Percentiles rank a stretch among this genome's conserved stretches.
Conservation (phyloP, 2,113 vertebrate species). For the Lepisosteus osseus region DNA sequence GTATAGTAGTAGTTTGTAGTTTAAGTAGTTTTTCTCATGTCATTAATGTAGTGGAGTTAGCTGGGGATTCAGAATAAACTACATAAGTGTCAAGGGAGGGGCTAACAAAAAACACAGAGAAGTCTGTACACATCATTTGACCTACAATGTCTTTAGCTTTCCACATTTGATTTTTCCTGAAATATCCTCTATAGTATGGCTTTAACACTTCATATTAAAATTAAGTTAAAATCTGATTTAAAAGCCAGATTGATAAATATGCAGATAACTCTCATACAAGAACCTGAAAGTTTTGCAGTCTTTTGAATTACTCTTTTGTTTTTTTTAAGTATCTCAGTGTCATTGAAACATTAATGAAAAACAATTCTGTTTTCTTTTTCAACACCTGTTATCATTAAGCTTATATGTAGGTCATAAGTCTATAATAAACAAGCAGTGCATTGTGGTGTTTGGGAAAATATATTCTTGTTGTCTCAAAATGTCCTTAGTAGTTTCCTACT, state of each 20-base stretch:
- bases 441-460: conserved; percentile 57
- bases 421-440: conserved; percentile 69
- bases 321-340: conserved; percentile 37
- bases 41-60: too few species aligned
- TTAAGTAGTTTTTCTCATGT: too few species aligned
- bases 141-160: too few species aligned
- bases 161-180: too few species aligned
- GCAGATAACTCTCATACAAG: background rate
- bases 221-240: too few species aligned
- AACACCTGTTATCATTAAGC: conserved; percentile 54
- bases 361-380: conserved; percentile 52
- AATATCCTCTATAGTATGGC: too few species aligned
- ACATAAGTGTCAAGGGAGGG: too few species aligned
- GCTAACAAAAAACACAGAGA: too few species aligned
- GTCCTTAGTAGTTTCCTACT: conserved; percentile 61
- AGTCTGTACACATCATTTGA: too few species aligned
- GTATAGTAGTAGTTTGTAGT: too few species aligned
- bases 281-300: background rate
- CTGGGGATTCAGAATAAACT: too few species aligned
- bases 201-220: too few species aligned
- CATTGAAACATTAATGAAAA: conserved; percentile 54
- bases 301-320: background rate
- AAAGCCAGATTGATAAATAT: background rate
- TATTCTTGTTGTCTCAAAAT: conserved; percentile 59
- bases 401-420: conserved; percentile 66